Base-by-base conservation (phyloP, 2,113 vertebrate species). In the Balaeniceps rex region DNA sequence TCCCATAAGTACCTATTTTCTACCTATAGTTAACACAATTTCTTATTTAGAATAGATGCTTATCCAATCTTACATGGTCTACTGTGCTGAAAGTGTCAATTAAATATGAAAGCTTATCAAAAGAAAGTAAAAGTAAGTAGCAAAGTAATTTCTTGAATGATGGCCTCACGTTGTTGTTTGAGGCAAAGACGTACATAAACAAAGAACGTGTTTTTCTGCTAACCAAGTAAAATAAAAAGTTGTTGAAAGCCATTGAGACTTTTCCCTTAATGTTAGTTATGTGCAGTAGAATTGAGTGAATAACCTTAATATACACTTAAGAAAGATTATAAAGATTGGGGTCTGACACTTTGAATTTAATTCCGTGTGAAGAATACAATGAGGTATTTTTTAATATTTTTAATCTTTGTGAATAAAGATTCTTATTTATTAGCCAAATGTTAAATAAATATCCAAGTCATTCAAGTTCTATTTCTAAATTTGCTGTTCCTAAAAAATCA, bases 381-480 rank as follows among this genome's bases (percentile, higher is more conserved):
- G 33, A 79, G 9, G 10, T 52, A 65, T 77, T 86, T 82, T 58
- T 2, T 4, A 64, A 57, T 72, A 58, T 83, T 88, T 93, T 90
- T 46, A 58, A 90, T 92, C 49, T 74, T 61, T 79, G 40, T 58
- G 22, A 83, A 70, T 65, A 85, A 72, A 92, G 21, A 57, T 69
- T 82, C 57, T 78, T 94, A 76, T 94, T 94, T 94, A 92, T 93
- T 92, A 81, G 28, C 9, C 51, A 96, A 94, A 92, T 94, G 64
- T 83, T 90, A 88, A 83, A 87, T 49, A 91, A 95, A 94, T 96
- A 88, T 47, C 71, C 86, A 66, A 72, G 75, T 90, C 92, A 77
- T 74, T 74, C 63, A 54, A 63, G 10, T 42, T 65, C 33, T 75
- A 9, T 33, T 87, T 90, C 54, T 92, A 77, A 87, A 90, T 92